Evolutionary conservation across 2,888 invertebrate genomes (phyloP), one percentile per base, ranked within the genome.

Genomic region (Mythimna albipuncta): DNA sequence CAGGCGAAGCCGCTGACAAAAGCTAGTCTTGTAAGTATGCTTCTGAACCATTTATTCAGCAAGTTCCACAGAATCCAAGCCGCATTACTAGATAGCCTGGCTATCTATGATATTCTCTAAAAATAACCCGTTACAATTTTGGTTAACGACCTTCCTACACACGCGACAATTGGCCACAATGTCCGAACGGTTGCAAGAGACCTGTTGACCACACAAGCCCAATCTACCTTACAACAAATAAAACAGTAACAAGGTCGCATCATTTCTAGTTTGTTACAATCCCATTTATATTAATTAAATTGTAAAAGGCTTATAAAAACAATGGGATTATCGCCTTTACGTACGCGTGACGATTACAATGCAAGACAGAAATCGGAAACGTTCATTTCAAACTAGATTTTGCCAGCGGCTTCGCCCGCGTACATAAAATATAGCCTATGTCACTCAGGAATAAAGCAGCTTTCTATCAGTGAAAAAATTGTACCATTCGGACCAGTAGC

Each of bases 61-160:
- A 16, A 41, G n/a, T 41, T 41, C 13, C 11, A 69, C 21, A 32
- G 11, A 44, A 44, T 44, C 35, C 9, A 47, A 44, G 2, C n/a
- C 11, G 19, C 44, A 16, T 50, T 26, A 63, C 21, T 10, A 54
- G 67, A 64, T 44, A 64, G 16, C 26, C 65, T 2, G 35, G 19
- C 19, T 55, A 52, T 11, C n/a, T 52, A 58, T 6, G 19, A n/a
- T 47, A 58, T 35, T 16, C 26, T 26, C 64, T 69, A 71, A 76
- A 79, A 71, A 70, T 75, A 73, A 64, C 38, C 21, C 35, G 16
- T 73, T 72, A 65, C 72, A 70, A 38, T 82, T 81, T 82, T 78
- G 64, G 70, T 63, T 58, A 69, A 69, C 65, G 69, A 69, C 77
- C 84, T 75, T 64, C 84, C 81, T 64, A 85, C 86, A 69, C 84